Conservation (phyloP, 2,113 vertebrate genomes). For the Arvicanthis niloticus region DNA sequence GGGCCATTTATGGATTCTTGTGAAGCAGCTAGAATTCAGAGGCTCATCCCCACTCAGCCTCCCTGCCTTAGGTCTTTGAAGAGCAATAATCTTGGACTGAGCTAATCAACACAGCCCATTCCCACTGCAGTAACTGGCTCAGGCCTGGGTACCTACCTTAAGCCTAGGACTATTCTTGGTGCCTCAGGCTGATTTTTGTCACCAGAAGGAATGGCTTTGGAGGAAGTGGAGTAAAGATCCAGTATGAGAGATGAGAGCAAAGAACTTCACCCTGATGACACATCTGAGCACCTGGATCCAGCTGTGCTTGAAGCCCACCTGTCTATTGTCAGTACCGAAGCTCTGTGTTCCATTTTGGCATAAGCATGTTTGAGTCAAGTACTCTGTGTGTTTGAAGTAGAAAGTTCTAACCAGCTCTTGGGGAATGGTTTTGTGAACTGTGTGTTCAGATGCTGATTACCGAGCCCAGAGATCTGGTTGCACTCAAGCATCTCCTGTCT, state of each 20-base stretch:
- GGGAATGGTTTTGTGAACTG: too few relatives aligned
- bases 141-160: background rate
- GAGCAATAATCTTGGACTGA: background rate
- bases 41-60: background rate
- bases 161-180: background rate
- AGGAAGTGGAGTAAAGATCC: background rate
- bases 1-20: background rate
- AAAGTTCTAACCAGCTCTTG: background rate
- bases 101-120: background rate
- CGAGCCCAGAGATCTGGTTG: too few relatives aligned
- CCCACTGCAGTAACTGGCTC: background rate
- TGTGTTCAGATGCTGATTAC: too few relatives aligned
- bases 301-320: background rate
- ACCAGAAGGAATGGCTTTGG: background rate
- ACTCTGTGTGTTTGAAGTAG: background rate
- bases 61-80: background rate
- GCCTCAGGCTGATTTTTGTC: background rate
- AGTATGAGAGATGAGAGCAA: background rate
- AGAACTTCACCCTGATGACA: background rate
- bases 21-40: background rate
- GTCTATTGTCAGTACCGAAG: background rate
- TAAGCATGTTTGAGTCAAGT: background rate
- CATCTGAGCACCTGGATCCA: background rate
- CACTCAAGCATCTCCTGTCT: too few relatives aligned
- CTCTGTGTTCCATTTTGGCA: background rate